Base-by-base conservation (phyloP, 2,888 invertebrate genomes). In the Clusia tigrina region DNA sequence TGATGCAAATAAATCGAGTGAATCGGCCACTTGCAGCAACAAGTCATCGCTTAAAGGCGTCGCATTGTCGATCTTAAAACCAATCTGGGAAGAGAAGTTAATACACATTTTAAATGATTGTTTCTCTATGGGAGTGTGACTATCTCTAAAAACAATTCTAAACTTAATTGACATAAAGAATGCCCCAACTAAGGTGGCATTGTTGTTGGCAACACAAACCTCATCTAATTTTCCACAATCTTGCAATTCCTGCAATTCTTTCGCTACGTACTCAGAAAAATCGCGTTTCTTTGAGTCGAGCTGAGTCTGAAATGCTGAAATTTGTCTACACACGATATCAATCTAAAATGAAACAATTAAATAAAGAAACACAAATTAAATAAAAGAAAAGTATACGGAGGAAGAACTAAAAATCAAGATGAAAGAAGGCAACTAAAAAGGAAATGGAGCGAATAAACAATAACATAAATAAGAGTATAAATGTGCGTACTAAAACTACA, bases 1-100 rank as follows among this genome's bases (percentile, higher is more conserved):
- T 1, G 89, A 87, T 2, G 90, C 88, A 76, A 87, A 87, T 23
- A 89, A 87, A 72, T 90, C 90, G 72, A 90, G 86, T 64, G 88
- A 88, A 76, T 88, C 88, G 68, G 90, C 86, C 12, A 89, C 85
- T 67, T 88, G 88, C 80, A 90, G 84, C 69, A 90, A 83, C 69
- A 88, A 86, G 76, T 89, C 86, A 74, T 89, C 89, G 1, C 89
- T 87, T 23, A 86, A 72, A 2, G 85, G 84, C 1, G 84, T 85
- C 10, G 79, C 79, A 9, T 87, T 86, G 0, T 87, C 87, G 55
- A 83, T 79, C 85, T 88, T 67, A 81, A 86, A 48, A 82, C 84
- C 73, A 85, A 83, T 76, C 87, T 88, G 86, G 85, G 83, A 63
- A 23, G 25, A 52, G 9, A 22, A 10, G 20, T n/a, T n/a, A n/a